Evolutionary conservation across 2,797 vertebrate species (phyloP).

Genomic region (Kryptolebias ocellatus): DNA sequence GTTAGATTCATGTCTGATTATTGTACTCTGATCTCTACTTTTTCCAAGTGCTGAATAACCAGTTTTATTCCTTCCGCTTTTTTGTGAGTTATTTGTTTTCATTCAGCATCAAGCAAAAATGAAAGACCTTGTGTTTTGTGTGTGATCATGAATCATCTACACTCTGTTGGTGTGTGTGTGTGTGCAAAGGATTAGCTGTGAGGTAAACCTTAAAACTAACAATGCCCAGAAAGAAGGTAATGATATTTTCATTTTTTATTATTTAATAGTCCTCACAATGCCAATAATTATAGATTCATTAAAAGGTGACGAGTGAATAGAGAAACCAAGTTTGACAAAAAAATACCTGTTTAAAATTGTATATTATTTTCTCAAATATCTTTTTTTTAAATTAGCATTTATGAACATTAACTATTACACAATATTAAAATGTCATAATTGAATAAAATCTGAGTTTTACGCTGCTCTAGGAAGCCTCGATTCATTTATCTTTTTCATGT

Average conservation of each 20-base stretch:
- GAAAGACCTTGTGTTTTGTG: background rate
- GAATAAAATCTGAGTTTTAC: too few species aligned
- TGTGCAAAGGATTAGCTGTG: background rate
- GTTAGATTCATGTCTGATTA: too few species aligned
- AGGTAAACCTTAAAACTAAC: background rate
- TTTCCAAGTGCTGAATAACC: background rate
- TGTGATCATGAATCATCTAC: background rate
- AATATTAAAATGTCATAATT: too few species aligned
- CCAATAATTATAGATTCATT: background rate
- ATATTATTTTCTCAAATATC: too few species aligned
- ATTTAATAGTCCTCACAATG: background rate
- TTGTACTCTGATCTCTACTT: background rate
- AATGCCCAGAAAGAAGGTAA: background rate
- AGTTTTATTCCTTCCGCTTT: background rate
- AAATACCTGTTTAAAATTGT: too few species aligned
- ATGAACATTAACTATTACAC: too few species aligned
- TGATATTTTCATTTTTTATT: background rate
- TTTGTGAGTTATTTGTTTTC: background rate
- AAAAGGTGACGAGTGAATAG: too few species aligned
- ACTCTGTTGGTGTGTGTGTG: background rate
- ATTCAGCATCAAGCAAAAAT: background rate
- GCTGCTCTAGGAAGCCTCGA: too few species aligned
- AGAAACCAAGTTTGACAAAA: too few species aligned
- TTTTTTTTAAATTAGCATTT: too few species aligned
- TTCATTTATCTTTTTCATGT: too few species aligned